Percentiles rank a stretch among this genome's conserved stretches.
Conservation (phyloP, 2,113 vertebrate species). For the Podarcis cretensis region DNA sequence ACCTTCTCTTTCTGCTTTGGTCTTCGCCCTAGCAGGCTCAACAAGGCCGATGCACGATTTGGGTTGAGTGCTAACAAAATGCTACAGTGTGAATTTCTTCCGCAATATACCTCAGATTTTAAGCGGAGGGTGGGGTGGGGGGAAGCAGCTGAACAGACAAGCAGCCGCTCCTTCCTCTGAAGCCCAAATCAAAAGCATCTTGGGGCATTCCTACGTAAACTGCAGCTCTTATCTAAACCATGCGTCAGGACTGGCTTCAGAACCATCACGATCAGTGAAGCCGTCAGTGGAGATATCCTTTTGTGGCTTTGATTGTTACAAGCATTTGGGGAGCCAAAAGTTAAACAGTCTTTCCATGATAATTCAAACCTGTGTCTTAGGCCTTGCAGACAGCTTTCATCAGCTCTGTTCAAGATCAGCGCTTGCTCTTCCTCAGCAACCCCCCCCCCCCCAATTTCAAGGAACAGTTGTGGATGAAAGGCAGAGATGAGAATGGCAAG, state of each 20-base stretch:
- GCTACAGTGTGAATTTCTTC: not conserved
- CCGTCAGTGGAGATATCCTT: not conserved
- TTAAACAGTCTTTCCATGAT: conserved; percentile 25
- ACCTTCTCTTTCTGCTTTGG: not conserved
- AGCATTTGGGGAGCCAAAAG: conserved; percentile 27
- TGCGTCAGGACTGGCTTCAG: not conserved
- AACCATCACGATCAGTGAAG: not conserved
- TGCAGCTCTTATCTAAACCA: not conserved
- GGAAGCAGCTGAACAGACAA: not conserved
- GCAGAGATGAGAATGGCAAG: not conserved
- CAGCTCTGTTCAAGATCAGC: conserved; percentile 19
- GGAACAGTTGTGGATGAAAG: conserved; percentile 37
- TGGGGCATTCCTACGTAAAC: not conserved
- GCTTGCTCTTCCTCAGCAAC: conserved; percentile 22
- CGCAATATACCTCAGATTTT: not conserved
- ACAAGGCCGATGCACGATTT: not conserved
- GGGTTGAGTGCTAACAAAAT: not conserved
- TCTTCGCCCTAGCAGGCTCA: not conserved
- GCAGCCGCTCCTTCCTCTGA: not conserved
- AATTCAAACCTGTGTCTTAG: conserved; percentile 30
- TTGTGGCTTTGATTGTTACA: conserved; percentile 13
- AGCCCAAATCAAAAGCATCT: not conserved
- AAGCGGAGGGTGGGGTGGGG: not conserved
- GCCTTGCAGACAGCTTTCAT: conserved; percentile 39
- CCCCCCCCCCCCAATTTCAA: not conserved